Evolutionary conservation across 2,113 vertebrate species (phyloP), one percentile per base, ranked within the genome.

Genomic region (Raja brachyura): DNA sequence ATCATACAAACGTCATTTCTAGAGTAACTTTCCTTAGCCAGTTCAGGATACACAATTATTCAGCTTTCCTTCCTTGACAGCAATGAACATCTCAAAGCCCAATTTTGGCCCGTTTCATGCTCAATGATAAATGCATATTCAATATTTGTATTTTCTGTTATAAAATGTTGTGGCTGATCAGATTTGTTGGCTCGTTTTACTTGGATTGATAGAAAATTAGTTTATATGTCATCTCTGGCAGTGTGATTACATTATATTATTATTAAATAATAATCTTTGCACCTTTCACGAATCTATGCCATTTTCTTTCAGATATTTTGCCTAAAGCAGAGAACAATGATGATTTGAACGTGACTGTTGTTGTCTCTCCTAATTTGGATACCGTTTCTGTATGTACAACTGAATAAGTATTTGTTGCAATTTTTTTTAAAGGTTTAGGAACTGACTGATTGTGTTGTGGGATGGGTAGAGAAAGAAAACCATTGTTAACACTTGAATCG

Each of bases 311-410:
- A 99, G 98, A 97, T 96, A 95, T 97, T 94, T 95, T 98, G 93
- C 97, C 97, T 75, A 95, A 96, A 94, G 94, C 95, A 1, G 97
- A 97, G 77, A 94, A 94, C 31, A 96, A 96, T 93, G 97, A 97
- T 93, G 97, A 97, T 93, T 81, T 99, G 93, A 95, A 81, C 28
- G 93, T 99, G 78, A 96, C 94, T 33, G 96, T 95, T 5, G 16
- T 93, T 2, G 97, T 99, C 93, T 97, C 96, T 2, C 85, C 97
- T 2, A 94, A 93, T 93, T 95, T 98, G 94, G 98, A 99, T 94
- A 95, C 94, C 25, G 95, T 96, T 78, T 98, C 98, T 95, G 98
- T 99, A 97, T 73, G 95, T 95, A 85, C 63, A 85, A 93, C 59
- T 54, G 39, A 76, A 90, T 88, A 81, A 79, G 22, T 93, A 83